Evolutionary conservation across 2,888 invertebrate species (phyloP), one percentile per base, ranked within the genome.

Genomic region (Acleris literana): DNA sequence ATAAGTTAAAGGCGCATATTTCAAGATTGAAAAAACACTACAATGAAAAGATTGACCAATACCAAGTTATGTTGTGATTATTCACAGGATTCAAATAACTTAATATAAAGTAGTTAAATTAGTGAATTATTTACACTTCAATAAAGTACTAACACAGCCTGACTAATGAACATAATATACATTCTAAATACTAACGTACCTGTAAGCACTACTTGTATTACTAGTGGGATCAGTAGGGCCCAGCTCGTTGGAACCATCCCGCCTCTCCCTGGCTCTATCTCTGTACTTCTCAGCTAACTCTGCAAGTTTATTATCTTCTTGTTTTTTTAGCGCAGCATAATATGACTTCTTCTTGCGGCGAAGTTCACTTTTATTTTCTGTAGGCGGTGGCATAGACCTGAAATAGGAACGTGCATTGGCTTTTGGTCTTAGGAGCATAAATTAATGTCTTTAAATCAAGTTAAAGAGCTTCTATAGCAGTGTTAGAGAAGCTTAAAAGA

Each of bases 261-360:
- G 92, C 67, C 99, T 93, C 86, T 99, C 99, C 52, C 97, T 94
- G 0, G 99, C 98, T 64, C 98, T 93, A 83, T 98, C 98, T 67
- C 98, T 93, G 84, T 99, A 99, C 81, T 98, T 98, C 79, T 97
- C 97, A 0, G 98, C 98, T 39, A 99, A 85, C 81, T 99, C 99
- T 0, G 98, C 98, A 86, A 99, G 94, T 84, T 98, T 97, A 75
- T 96, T 98, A 78, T 99, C 99, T 82, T 99, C 99, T 79, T 98
- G 97, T 78, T 98, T 98, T 77, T 99, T 98, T 7, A 99, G 87
- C 93, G 94, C 98, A 0, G 99, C 98, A 92, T 99, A 99, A 80
- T 96, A 98, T 68, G 97, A 98, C 80, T 99, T 99, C 87, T 98
- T 98, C 83, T 98, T 98, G 65, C 97, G 95, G 56, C 98, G 94